Evolutionary conservation across 23 tunicate genomes (phyloP).

Genomic region (Ascidia mentula): DNA sequence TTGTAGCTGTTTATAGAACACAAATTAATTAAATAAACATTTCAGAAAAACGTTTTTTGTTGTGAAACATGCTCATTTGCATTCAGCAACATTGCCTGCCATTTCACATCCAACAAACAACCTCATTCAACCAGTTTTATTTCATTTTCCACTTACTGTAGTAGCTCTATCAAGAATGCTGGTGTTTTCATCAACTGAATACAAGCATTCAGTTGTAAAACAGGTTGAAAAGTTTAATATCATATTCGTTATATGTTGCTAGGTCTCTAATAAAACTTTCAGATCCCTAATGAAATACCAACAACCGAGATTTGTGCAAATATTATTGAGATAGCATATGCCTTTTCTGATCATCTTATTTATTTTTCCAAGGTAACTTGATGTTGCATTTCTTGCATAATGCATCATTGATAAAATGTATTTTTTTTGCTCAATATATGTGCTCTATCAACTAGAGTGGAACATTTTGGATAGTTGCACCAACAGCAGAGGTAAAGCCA

Average conservation of each 20-base stretch:
- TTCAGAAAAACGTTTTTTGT: background rate
- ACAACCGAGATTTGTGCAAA: background rate
- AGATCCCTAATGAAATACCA: background rate
- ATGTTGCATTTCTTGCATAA: no score
- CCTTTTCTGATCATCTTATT: background rate
- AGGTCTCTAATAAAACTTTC: background rate
- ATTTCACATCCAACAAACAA: background rate
- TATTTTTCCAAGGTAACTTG: background rate
- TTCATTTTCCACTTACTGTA: background rate
- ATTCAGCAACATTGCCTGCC: background rate
- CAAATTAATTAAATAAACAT: no score
- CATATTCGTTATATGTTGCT: background rate
- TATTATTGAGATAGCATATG: background rate
- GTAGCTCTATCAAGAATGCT: background rate
- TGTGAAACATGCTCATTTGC: background rate
- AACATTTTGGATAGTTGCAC: background rate
- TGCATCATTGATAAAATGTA: no score
- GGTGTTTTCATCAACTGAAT: slow-evolving; percentile 3
- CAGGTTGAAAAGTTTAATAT: background rate
- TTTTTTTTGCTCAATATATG: no score
- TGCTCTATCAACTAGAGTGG: background rate
- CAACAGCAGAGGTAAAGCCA: background rate
- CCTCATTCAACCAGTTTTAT: background rate
- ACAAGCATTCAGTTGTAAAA: slow-evolving; percentile 5
- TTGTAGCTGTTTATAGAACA: no score